These are phyloP conservation scores for Ictidomys tridecemlineatus DNA, from an alignment of 2,113 vertebrate species.

Conservation along the genomic window DNA sequence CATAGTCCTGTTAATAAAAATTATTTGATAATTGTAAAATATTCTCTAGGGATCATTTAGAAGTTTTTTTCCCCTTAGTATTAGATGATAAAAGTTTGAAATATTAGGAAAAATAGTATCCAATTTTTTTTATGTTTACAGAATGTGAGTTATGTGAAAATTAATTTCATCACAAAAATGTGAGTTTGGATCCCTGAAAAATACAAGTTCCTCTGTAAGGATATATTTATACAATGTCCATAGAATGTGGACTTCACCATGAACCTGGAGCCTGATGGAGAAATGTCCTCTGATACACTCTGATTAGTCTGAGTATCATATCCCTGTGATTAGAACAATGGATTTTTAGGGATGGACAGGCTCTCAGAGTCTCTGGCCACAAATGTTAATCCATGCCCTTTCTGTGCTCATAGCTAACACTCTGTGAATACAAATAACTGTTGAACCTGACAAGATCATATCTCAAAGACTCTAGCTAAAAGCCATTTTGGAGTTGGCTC, in stretches of 20 bases:
- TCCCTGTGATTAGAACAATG: neutral
- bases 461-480: neutral
- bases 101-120: neutral
- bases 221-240: neutral
- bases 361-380: too few relatives aligned
- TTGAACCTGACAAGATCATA: neutral
- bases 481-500: neutral
- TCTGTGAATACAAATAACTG: neutral
- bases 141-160: neutral
- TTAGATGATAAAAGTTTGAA: neutral
- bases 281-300: neutral
- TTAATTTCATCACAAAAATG: neutral
- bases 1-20: slow-evolving; percentile 71
- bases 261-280: neutral
- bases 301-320: neutral
- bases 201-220: neutral
- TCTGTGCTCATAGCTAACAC: neutral
- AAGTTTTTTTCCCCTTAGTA: neutral
- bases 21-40: slow-evolving; percentile 67
- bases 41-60: slow-evolving; percentile 67
- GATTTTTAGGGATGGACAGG: neutral
- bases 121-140: neutral
- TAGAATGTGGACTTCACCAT: neutral
- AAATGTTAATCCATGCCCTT: neutral
- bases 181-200: neutral